Percentiles rank a stretch among this genome's conserved stretches.
These are phyloP conservation scores for Anarrhichthys ocellatus DNA, from an alignment of 2,113 vertebrate species.

Conservation along the genomic window DNA sequence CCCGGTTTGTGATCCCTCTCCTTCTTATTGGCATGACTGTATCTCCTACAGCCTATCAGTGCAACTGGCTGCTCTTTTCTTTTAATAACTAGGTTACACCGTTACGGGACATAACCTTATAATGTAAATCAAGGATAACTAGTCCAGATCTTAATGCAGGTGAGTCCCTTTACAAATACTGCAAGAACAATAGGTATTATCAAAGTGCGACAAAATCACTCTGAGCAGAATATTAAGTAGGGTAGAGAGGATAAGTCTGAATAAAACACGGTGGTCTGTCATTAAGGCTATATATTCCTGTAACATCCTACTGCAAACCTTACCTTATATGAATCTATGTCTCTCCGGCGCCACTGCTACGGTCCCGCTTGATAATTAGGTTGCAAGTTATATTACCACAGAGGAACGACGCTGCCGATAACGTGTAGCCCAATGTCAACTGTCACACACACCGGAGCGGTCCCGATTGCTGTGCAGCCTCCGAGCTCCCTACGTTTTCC, in stretches of 20 bases:
- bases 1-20: constrained; percentile 4
- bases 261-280: not conserved
- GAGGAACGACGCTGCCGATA: constrained; percentile 7
- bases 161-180: not conserved
- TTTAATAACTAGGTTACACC: constrained; percentile 18
- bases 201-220: constrained; percentile 48
- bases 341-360: not conserved
- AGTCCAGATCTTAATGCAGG: constrained; percentile 12
- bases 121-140: constrained; percentile 16
- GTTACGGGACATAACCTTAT: constrained; percentile 12
- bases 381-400: constrained; percentile 35
- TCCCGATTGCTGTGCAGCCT: constrained; percentile 46
- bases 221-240: constrained; percentile 7
- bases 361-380: constrained; percentile 30
- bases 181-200: not conserved
- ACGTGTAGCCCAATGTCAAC: constrained; percentile 61
- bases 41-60: not conserved
- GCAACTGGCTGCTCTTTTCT: constrained; percentile 34
- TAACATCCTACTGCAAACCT: constrained; percentile 12
- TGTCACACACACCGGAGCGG: constrained; percentile 53
- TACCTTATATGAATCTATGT: constrained; percentile 49
- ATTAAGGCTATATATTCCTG: not conserved
- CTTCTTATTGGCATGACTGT: constrained; percentile 14
- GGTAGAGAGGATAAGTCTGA: not conserved
- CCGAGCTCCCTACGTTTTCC: constrained; percentile 76